phyloP scores from a whole-genome alignment of 2,797 vertebrate genomes.

The Lepidocolaptes lacrymiger region DNA sequence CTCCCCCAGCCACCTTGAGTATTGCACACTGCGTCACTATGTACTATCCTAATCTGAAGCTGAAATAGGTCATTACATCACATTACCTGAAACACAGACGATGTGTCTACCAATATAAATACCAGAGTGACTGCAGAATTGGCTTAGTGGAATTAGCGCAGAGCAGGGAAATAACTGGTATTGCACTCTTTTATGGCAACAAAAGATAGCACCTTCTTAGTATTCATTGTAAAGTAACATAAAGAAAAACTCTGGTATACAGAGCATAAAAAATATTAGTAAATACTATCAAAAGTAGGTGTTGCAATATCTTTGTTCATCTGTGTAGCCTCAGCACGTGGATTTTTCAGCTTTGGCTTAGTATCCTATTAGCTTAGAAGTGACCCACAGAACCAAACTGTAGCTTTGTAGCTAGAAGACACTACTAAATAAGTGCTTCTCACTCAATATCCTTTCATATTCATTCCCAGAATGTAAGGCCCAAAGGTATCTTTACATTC shows the following conservation, averaged over 20 bases:
- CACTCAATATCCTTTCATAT: neutral
- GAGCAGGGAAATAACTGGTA: neutral
- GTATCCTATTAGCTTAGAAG: neutral
- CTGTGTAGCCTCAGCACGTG: neutral
- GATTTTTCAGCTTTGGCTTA: neutral
- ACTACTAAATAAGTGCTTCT: neutral
- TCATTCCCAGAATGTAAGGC: neutral
- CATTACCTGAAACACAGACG: neutral
- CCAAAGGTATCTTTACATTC: neutral
- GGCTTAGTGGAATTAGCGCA: neutral
- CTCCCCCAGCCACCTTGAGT: neutral
- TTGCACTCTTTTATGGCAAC: neutral
- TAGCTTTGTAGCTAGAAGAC: neutral
- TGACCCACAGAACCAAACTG: neutral
- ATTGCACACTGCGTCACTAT: neutral
- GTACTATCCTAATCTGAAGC: neutral
- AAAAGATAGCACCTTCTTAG: neutral
- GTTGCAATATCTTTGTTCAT: neutral
- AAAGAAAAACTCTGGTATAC: neutral
- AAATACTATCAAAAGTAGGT: neutral
- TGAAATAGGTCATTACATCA: neutral
- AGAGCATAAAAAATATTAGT: neutral
- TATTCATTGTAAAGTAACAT: neutral
- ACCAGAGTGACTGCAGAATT: neutral
- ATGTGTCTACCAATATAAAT: neutral